These are phyloP conservation scores for Danaus plexippus DNA, from an alignment of 1,140 invertebrate genomes.

Conservation along the genomic window DNA sequence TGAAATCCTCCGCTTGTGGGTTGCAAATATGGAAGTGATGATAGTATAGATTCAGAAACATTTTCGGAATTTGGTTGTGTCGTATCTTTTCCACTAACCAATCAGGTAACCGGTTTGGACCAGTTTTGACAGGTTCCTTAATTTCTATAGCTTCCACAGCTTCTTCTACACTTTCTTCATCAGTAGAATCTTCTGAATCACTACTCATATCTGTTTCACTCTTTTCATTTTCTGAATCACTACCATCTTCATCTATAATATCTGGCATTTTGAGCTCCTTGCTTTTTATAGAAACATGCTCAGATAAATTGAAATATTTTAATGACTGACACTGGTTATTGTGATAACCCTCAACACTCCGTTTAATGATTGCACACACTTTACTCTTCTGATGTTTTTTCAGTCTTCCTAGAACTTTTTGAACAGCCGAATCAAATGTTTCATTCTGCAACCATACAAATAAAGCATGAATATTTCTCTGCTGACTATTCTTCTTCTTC, in stretches of 20 bases:
- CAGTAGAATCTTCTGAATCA: slow-evolving; percentile 13
- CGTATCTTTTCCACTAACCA: slow-evolving; percentile 79
- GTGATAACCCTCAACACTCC: slow-evolving; percentile 76
- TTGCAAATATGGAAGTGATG: slow-evolving; percentile 77
- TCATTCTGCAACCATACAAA: slow-evolving; percentile 83
- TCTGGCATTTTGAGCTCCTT: slow-evolving; percentile 20
- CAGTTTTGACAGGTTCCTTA: slow-evolving; percentile 11
- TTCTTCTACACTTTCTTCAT: slow-evolving; percentile 27
- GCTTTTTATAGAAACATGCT: slow-evolving; percentile 21
- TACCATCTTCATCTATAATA: slow-evolving; percentile 11
- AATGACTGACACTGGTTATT: slow-evolving; percentile 72
- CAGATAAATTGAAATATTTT: slow-evolving; percentile 67
- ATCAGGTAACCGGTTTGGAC: slow-evolving; percentile 61
- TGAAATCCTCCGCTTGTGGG: slow-evolving; percentile 82
- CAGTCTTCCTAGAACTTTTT: slow-evolving; percentile 76
- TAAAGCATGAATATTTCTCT: slow-evolving; percentile 78
- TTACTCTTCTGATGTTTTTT: slow-evolving; percentile 69
- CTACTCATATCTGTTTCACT: slow-evolving; percentile 17
- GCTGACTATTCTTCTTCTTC: slow-evolving; percentile 70
- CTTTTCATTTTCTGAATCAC: slow-evolving; percentile 5
- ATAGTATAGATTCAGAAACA: slow-evolving; percentile 78
- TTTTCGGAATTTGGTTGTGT: slow-evolving; percentile 72
- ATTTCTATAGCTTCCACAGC: slow-evolving; percentile 21
- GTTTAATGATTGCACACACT: slow-evolving; percentile 73
- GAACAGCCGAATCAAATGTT: slow-evolving; percentile 77